phyloP scores from a whole-genome alignment of 2,113 vertebrate species.

The Condylura cristata region DNA sequence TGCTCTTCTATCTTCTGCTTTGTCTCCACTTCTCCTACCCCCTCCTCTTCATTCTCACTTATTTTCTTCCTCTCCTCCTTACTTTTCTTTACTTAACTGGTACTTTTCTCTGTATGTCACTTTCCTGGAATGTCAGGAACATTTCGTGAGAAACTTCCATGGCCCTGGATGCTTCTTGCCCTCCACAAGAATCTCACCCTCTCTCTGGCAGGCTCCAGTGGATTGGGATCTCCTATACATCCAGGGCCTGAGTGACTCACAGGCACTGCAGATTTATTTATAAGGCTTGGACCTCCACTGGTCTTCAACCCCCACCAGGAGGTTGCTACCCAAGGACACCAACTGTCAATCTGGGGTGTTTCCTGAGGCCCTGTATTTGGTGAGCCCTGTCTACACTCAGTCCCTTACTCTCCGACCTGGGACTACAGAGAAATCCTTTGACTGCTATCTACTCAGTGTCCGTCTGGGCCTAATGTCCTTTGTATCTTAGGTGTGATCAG shows the following conservation, averaged over 20 bases:
- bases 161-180: not conserved
- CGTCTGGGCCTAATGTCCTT: not conserved
- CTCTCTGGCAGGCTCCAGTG: not conserved
- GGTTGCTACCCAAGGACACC: not conserved
- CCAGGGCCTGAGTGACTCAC: not conserved
- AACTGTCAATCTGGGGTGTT: not conserved
- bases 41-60: too few species aligned
- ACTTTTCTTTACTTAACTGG: not conserved
- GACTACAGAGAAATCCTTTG: not conserved
- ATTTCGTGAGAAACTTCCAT: not conserved
- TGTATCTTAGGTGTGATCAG: not conserved
- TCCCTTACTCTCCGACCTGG: not conserved
- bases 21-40: not conserved
- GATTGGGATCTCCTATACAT: not conserved
- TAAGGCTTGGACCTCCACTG: not conserved
- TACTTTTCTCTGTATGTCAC: not conserved
- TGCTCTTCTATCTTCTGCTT: not conserved
- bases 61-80: not conserved
- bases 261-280: not conserved
- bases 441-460: not conserved
- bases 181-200: not conserved
- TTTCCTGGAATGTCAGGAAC: not conserved
- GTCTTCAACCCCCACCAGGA: not conserved
- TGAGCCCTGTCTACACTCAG: not conserved
- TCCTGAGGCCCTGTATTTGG: not conserved